Evolutionary conservation across 2,888 invertebrate species (phyloP).

Genomic region (Mythimna impura): DNA sequence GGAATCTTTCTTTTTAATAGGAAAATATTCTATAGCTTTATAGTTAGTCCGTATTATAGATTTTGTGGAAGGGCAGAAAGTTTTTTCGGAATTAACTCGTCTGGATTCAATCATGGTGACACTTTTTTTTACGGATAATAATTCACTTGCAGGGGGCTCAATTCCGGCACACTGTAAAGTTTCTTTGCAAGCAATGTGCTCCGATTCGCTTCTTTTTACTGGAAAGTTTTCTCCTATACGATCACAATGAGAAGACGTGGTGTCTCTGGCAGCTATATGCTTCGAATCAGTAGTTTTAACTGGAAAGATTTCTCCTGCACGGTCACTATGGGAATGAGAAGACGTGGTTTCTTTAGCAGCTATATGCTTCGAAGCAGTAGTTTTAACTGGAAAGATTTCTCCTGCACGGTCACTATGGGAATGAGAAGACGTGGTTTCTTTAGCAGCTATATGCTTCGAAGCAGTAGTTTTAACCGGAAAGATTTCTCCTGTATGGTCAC

Average conservation of each 20-base stretch:
- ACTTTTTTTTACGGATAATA: background rate
- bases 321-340: background rate
- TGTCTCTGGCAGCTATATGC: background rate
- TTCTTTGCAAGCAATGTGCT: background rate
- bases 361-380: background rate
- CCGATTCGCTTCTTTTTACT: background rate
- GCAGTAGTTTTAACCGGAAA: background rate
- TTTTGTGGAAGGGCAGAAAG: background rate
- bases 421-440: background rate
- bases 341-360: background rate
- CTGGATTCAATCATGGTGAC: slow-evolving; percentile 3
- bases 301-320: background rate
- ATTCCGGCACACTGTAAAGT: background rate
- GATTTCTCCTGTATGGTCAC: background rate
- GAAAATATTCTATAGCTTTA: background rate
- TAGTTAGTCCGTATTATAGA: background rate
- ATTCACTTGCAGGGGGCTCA: background rate
- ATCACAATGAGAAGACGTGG: too few species aligned
- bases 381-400: background rate
- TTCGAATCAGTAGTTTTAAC: background rate
- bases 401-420: background rate
- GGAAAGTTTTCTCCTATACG: background rate
- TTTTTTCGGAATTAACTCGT: background rate
- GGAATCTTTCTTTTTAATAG: slow-evolving; percentile 3
- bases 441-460: background rate